A percentile compares a stretch with the other conserved stretches of the same genome.
Conservation (phyloP, 2,797 vertebrate genomes). For the Ctenosaura bakeri region DNA sequence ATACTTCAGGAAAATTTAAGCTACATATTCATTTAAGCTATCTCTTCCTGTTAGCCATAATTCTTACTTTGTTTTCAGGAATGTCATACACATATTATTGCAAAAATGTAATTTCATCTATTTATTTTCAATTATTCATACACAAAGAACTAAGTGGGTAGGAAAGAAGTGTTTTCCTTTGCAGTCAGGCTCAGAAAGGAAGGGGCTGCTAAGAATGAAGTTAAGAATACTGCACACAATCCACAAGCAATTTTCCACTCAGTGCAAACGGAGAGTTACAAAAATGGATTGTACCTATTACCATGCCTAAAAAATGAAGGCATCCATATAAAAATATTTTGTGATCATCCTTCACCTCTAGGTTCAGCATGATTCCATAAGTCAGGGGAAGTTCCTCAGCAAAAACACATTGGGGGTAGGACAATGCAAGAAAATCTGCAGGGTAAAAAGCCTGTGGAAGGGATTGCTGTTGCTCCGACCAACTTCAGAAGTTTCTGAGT, state of each 20-base stretch:
- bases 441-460: no score
- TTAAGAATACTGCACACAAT: not conserved
- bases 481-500: not conserved
- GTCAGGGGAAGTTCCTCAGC: no score
- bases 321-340: no score
- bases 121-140: not conserved
- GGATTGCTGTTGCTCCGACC: not conserved
- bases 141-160: no score
- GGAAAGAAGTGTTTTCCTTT: no score
- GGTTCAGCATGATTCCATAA: not conserved
- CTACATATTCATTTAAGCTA: not conserved
- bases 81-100: not conserved
- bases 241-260: not conserved
- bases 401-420: not conserved
- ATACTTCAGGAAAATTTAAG: not conserved
- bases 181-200: no score
- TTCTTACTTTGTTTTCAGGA: constrained; percentile 21
- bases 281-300: no score
- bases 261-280: not conserved
- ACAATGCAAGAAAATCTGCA: not conserved
- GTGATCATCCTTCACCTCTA: not conserved
- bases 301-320: no score
- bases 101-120: not conserved
- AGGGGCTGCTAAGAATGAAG: no score
- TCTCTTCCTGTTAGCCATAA: not conserved